A percentile compares a stretch with the other conserved stretches of the same genome.
Conservation (phyloP, 2,888 invertebrate genomes). For the Hemithea aestivaria region DNA sequence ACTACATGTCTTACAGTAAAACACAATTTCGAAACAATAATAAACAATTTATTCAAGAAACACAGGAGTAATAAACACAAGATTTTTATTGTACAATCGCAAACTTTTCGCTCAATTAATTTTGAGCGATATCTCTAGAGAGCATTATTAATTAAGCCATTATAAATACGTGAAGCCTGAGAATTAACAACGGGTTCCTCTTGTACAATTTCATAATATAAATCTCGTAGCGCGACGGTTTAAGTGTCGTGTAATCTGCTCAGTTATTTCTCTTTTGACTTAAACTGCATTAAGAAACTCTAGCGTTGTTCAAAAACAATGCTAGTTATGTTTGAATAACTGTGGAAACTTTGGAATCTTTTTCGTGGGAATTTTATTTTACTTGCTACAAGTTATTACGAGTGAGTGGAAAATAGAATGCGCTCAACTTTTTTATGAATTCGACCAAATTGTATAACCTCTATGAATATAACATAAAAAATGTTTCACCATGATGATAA, state of each 20-base stretch:
- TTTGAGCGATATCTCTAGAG: slow-evolving; percentile 31
- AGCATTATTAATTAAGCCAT: slow-evolving; percentile 36
- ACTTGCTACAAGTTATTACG: too few relatives aligned
- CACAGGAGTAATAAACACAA: not conserved
- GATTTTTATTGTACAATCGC: slow-evolving; percentile 6
- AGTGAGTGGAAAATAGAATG: too few relatives aligned
- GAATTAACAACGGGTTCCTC: slow-evolving; percentile 36
- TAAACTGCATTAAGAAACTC: slow-evolving; percentile 14
- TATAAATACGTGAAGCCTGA: slow-evolving; percentile 37
- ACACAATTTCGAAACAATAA: too few relatives aligned
- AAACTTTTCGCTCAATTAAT: slow-evolving; percentile 16
- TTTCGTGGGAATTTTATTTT: too few relatives aligned
- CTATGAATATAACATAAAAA: too few relatives aligned
- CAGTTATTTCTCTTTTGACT: slow-evolving; percentile 30
- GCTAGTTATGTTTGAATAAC: too few relatives aligned
- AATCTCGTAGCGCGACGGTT: slow-evolving; percentile 38
- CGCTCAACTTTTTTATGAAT: too few relatives aligned
- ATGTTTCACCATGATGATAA: too few relatives aligned
- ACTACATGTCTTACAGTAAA: too few relatives aligned
- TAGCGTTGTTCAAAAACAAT: slow-evolving; percentile 2
- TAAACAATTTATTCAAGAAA: too few relatives aligned
- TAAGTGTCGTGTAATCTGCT: slow-evolving; percentile 37
- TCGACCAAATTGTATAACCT: too few relatives aligned
- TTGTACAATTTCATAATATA: slow-evolving; percentile 40
- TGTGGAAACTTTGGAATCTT: too few relatives aligned